Percentiles rank a stretch among this genome's conserved stretches.
Conservation (phyloP, 2,888 invertebrate species). For the Hypena proboscidalis region DNA sequence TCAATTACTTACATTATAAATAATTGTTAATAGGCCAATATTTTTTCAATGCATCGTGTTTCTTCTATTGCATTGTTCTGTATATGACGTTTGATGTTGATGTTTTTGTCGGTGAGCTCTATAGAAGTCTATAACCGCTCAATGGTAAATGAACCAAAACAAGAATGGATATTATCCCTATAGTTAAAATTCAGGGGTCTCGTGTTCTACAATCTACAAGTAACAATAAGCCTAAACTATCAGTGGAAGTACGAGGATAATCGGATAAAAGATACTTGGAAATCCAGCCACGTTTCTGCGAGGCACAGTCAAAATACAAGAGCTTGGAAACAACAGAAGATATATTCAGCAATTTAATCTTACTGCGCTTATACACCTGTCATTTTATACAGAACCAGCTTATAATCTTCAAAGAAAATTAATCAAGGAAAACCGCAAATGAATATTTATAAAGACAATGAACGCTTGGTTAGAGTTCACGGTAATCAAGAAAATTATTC, state of each 20-base stretch:
- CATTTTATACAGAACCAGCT: conserved; percentile 13
- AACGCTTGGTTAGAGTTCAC: conserved; percentile 5
- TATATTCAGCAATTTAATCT: conserved; percentile 10
- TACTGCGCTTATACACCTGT: conserved; percentile 9
- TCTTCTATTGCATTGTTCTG: too few relatives aligned
- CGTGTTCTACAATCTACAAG: conserved; percentile 9
- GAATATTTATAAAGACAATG: conserved; percentile 26
- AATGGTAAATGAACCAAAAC: too few relatives aligned
- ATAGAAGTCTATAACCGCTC: too few relatives aligned
- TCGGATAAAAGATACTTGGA: conserved; percentile 24
- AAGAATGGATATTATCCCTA: too few relatives aligned
- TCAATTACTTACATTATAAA: too few relatives aligned
- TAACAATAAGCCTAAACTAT: conserved; percentile 28
- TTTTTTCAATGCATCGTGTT: too few relatives aligned
- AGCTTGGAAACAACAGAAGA: conserved; percentile 16
- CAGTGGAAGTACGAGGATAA: conserved; percentile 9
- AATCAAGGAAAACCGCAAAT: conserved; percentile 18
- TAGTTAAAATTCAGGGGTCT: conserved; percentile 2
- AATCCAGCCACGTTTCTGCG: conserved; percentile 31
- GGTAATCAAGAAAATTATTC: conserved; percentile 14
- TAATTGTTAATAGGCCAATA: too few relatives aligned
- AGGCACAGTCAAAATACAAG: conserved; percentile 28
- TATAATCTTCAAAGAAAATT: conserved; percentile 24
- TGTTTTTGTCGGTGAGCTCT: too few relatives aligned
- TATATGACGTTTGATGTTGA: too few relatives aligned